Evolutionary conservation across 2,888 invertebrate genomes (phyloP), one percentile per base, ranked within the genome.

Genomic region (Anodontia alba): DNA sequence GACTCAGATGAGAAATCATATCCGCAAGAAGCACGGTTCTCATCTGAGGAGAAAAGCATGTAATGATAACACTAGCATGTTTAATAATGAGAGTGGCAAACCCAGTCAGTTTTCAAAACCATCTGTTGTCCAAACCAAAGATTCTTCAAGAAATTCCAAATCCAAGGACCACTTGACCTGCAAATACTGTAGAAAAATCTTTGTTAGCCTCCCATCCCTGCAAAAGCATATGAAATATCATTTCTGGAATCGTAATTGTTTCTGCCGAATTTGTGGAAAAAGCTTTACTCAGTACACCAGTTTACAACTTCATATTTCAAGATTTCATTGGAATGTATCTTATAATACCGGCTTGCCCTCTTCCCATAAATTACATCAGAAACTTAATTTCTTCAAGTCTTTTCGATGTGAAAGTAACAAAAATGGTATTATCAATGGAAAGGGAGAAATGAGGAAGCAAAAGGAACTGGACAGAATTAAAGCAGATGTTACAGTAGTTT

Each of bases 211-310:
- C 80, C 67, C 69, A 70, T 78, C 83, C 17, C 33, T 83, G 0
- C 73, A 81, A 62, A 83, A 79, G 43, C 86, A 86, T 51, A 75
- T 69, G 49, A 68, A 73, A 15, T 77, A 79, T 51, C 86, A 86
- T 78, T 67, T 83, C 43, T 76, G 74, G 79, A 83, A 75, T 51
- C 75, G 77, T 62, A 83, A 81, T 62, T 86, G 77, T 73, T 83
- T 78, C 51, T 86, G 86, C 51, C 49, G 78, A 70, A 78, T 83
- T 17, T 94, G 94, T 88, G 93, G 94, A 17, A 90, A 92, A 73
- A 93, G 93, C n/a, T 94, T 94, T 81, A 92, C 91, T 66, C 94
- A 94, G 77, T 90, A 92, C 46, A 87, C 93, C 31, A 94, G 94
- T 78, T 89, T 94, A 46, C 91, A 94, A 42, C 92, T 94, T 66